A percentile compares a stretch with the other conserved stretches of the same genome.
These are phyloP conservation scores for Garrulus glandarius DNA, from an alignment of 2,797 vertebrate genomes.

Conservation along the genomic window DNA sequence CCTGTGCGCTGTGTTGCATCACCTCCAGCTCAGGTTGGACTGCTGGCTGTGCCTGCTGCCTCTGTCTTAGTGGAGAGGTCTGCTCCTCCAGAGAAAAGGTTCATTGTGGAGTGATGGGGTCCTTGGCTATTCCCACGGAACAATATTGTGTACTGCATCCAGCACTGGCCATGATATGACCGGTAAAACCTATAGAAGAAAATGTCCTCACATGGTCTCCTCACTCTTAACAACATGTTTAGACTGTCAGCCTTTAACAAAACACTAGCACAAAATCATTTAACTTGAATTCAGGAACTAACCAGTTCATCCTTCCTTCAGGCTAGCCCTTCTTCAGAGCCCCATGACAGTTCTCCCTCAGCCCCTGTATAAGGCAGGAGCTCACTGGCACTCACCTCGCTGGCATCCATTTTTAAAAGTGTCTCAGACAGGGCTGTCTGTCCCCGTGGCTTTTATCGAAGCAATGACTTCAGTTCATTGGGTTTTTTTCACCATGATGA, in stretches of 20 bases:
- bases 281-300: background rate
- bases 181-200: background rate
- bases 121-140: background rate
- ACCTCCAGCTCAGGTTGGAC: background rate
- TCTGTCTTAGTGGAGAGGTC: background rate
- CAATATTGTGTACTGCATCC: background rate
- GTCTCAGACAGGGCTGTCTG: fast-evolving
- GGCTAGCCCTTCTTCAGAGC: background rate
- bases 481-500: background rate
- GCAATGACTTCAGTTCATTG: background rate
- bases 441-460: background rate
- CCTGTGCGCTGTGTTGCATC: fast-evolving
- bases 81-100: background rate
- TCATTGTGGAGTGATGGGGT: fast-evolving
- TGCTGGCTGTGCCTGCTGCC: background rate
- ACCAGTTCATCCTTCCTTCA: background rate
- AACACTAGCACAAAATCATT: background rate
- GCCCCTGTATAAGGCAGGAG: background rate
- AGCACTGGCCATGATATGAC: background rate
- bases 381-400: background rate
- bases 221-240: background rate
- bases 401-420: background rate
- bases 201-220: background rate
- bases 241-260: background rate
- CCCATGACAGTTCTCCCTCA: background rate